Evolutionary conservation across 1,140 invertebrate genomes (phyloP).

Genomic region (Drosophila paulistorum): DNA sequence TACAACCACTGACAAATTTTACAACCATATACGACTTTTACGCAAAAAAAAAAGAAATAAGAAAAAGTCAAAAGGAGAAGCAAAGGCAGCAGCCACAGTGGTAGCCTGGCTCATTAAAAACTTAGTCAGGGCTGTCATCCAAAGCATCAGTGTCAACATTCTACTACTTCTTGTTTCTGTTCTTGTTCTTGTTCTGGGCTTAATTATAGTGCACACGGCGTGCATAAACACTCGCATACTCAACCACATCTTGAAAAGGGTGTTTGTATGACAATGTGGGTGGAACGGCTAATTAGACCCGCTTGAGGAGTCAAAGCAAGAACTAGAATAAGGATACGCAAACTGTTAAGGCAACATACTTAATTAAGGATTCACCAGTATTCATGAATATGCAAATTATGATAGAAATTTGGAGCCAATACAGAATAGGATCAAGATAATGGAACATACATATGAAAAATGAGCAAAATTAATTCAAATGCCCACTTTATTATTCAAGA

Average conservation of each 20-base stretch:
- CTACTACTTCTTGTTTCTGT: background rate
- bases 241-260: too few species aligned
- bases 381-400: background rate
- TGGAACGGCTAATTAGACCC: slow-evolving; percentile 68
- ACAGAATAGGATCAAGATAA: background rate
- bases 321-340: slow-evolving; percentile 16
- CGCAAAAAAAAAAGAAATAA: slow-evolving; percentile 7
- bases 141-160: slow-evolving; percentile 45
- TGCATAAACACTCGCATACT: slow-evolving; percentile 8
- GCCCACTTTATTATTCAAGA: too few species aligned
- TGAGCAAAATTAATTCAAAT: too few species aligned
- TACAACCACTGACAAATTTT: slow-evolving; percentile 55
- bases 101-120: slow-evolving; percentile 65
- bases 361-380: slow-evolving; percentile 41
- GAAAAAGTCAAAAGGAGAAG: background rate
- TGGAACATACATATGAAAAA: background rate
- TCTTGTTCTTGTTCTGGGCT: slow-evolving; percentile 19
- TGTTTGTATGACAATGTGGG: background rate
- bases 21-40: slow-evolving; percentile 38
- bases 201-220: slow-evolving; percentile 42
- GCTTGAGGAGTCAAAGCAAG: slow-evolving; percentile 61
- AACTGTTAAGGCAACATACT: slow-evolving; percentile 37
- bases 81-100: background rate
- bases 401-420: background rate
- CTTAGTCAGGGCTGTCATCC: slow-evolving; percentile 64